These are phyloP conservation scores for Campoletis raptor DNA, from an alignment of 2,888 invertebrate genomes.

Conservation along the genomic window DNA sequence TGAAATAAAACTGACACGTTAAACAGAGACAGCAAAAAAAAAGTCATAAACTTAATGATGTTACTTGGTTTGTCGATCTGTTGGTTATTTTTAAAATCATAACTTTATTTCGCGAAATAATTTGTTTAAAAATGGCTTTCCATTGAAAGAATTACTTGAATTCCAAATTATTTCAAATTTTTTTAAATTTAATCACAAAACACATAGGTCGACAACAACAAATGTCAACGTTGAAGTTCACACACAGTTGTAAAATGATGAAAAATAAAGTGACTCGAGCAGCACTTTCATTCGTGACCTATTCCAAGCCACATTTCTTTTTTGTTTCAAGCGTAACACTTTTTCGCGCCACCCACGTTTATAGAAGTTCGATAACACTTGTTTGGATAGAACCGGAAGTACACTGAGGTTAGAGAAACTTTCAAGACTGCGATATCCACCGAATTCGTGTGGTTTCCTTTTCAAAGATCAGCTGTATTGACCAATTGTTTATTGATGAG, in stretches of 20 bases:
- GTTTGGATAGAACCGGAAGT: slow-evolving; percentile 13
- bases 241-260: not conserved
- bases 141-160: not conserved
- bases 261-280: not conserved
- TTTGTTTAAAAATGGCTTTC: not conserved
- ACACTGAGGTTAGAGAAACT: not conserved
- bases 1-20: not conserved
- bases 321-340: slow-evolving; percentile 8
- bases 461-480: not conserved
- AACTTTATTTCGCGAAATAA: not conserved
- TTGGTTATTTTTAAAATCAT: not conserved
- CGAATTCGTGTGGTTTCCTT: not conserved
- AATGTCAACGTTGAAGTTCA: not conserved
- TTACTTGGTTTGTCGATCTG: not conserved
- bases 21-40: not conserved
- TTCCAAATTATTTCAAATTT: not conserved
- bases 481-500: not conserved
- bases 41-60: not conserved
- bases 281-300: not conserved
- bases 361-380: not conserved
- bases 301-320: not conserved
- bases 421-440: not conserved
- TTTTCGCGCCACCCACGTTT: slow-evolving; percentile 1
- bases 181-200: not conserved
- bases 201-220: not conserved